Percentiles rank a stretch among this genome's conserved stretches.
Conservation (phyloP, 1,140 invertebrate genomes). For the Bombus huntii region DNA sequence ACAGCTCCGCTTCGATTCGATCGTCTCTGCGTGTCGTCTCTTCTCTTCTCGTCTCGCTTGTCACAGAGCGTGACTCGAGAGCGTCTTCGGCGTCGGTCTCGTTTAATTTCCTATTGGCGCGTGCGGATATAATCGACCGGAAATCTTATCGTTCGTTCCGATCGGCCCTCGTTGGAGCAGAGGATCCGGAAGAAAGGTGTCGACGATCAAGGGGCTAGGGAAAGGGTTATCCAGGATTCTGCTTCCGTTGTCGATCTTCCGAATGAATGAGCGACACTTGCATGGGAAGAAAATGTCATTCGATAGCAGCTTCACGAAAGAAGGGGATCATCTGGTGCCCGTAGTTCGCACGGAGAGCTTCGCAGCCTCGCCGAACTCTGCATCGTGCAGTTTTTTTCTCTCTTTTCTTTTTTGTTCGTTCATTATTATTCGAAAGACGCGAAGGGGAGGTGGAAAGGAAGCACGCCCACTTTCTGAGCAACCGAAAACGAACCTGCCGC, state of each 20-base stretch:
- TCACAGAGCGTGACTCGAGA: background rate
- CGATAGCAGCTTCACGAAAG: slow-evolving; percentile 39
- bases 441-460: slow-evolving; percentile 37
- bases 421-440: slow-evolving; percentile 35
- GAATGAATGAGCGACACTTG: slow-evolving; percentile 12
- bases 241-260: slow-evolving; percentile 56
- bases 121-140: slow-evolving; percentile 57
- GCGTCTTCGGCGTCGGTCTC: background rate
- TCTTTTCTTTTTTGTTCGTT: background rate
- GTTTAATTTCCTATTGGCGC: slow-evolving; percentile 50
- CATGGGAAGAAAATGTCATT: slow-evolving; percentile 64
- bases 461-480: slow-evolving; percentile 72
- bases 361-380: slow-evolving; percentile 14
- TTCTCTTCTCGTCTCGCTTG: background rate
- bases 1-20: background rate
- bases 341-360: slow-evolving; percentile 2
- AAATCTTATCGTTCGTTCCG: slow-evolving; percentile 74
- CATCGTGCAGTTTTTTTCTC: slow-evolving; percentile 45
- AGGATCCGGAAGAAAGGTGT: slow-evolving; percentile 42
- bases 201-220: background rate
- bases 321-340: background rate
- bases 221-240: slow-evolving; percentile 53
- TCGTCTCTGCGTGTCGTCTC: background rate
- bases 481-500: slow-evolving; percentile 58
- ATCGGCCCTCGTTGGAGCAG: slow-evolving; percentile 49